Conservation (phyloP, 1,140 invertebrate genomes). For the Ceratosolen fusciceps region DNA sequence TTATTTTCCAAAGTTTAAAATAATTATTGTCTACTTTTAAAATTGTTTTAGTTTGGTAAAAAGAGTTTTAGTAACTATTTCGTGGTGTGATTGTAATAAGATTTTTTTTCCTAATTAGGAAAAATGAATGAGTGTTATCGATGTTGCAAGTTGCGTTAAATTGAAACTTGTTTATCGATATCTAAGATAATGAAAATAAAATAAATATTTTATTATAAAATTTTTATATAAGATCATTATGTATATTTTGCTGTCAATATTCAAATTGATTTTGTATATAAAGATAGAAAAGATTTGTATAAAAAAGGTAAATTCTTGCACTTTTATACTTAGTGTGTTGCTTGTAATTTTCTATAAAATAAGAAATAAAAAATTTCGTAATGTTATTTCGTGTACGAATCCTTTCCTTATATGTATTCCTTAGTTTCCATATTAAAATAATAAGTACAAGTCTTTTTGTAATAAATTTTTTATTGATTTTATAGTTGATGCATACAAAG, state of each 20-base stretch:
- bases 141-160: neutral
- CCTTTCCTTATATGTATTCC: constrained; percentile 17
- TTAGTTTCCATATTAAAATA: neutral
- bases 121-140: constrained; percentile 25
- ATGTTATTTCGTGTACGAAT: constrained; percentile 26
- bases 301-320: constrained; percentile 15
- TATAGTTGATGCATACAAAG: too few species aligned
- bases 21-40: constrained; percentile 30
- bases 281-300: constrained; percentile 42
- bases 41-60: constrained; percentile 21
- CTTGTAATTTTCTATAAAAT: constrained; percentile 16
- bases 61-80: constrained; percentile 20
- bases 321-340: constrained; percentile 12
- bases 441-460: too few species aligned
- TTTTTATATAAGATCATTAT: neutral
- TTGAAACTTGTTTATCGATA: constrained; percentile 24
- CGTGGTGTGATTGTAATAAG: constrained; percentile 25
- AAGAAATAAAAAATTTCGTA: neutral
- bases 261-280: constrained; percentile 29
- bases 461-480: too few species aligned
- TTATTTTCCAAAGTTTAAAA: constrained; percentile 23
- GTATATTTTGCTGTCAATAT: constrained; percentile 16
- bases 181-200: constrained; percentile 38
- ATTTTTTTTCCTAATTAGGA: constrained; percentile 22
- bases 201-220: constrained; percentile 46